A percentile compares a stretch with the other conserved stretches of the same genome.
Evolutionary conservation across 2,113 vertebrate genomes (phyloP).

Genomic region (Azemiops feae): DNA sequence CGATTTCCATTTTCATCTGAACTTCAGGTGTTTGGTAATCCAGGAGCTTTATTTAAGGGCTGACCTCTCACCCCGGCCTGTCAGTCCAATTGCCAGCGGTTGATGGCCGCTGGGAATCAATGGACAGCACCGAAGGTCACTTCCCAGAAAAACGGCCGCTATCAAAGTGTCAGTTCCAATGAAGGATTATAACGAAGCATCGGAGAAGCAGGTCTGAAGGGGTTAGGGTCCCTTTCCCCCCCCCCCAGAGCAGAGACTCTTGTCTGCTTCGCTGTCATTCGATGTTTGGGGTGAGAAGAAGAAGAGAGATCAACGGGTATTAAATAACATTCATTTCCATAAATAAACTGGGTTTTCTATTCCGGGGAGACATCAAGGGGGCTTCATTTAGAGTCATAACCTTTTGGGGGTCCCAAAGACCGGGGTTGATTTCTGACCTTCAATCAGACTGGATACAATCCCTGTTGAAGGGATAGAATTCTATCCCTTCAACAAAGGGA

Average conservation of each 20-base stretch:
- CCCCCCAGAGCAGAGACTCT: not conserved
- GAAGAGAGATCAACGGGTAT: conserved; percentile 43
- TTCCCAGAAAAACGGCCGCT: conserved; percentile 82
- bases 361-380: not conserved
- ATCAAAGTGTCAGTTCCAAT: conserved; percentile 84
- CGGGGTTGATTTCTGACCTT: not conserved
- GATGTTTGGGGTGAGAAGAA: conserved; percentile 32
- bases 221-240: not conserved
- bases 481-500: too few relatives aligned
- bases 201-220: conserved; percentile 65
- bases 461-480: too few relatives aligned
- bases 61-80: conserved; percentile 82
- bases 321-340: conserved; percentile 28
- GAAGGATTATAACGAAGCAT: conserved; percentile 78
- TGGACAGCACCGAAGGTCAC: conserved; percentile 81
- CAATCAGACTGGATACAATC: accelerated
- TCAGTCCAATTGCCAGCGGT: conserved; percentile 76
- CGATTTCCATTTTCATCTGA: conserved; percentile 83
- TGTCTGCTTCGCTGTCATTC: not conserved
- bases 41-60: conserved; percentile 84
- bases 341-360: not conserved
- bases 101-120: conserved; percentile 81
- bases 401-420: not conserved
- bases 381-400: not conserved
- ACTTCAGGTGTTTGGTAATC: conserved; percentile 76